phyloP scores from a whole-genome alignment of 2,113 vertebrate species.

The Pomatorhinus ruficollis region DNA sequence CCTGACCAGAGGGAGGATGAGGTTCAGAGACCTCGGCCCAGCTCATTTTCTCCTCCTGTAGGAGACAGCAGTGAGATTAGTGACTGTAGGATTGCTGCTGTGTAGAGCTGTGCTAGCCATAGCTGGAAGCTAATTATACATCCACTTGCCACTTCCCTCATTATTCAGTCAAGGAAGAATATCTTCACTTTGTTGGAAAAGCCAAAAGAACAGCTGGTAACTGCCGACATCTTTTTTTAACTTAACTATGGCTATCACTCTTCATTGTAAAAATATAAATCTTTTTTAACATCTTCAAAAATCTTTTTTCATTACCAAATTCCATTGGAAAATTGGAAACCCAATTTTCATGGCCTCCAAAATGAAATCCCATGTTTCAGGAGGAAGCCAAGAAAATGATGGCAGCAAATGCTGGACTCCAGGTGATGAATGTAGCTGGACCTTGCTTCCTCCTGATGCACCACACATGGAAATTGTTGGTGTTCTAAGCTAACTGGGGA shows the following conservation, averaged over 20 bases:
- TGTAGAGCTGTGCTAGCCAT: not conserved
- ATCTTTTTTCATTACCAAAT: not conserved
- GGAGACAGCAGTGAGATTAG: constrained; percentile 29
- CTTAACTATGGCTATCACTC: not conserved
- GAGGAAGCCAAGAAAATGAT: not conserved
- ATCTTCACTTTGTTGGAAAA: not conserved
- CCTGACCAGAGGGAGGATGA: not conserved
- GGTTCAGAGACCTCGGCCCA: not conserved
- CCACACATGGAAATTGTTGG: not conserved
- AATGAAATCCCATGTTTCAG: not conserved
- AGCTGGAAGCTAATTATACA: constrained; percentile 52
- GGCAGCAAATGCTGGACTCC: not conserved
- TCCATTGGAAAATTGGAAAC: not conserved
- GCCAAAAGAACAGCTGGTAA: not conserved
- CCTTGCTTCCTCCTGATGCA: not conserved
- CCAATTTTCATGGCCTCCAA: not conserved
- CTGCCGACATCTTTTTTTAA: not conserved
- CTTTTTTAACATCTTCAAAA: not conserved
- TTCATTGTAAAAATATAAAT: not conserved
- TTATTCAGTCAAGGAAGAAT: constrained; percentile 4
- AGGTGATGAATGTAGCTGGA: not conserved
- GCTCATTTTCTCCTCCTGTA: constrained; percentile 18
- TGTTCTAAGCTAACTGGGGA: not conserved
- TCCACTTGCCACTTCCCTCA: not conserved
- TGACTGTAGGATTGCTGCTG: not conserved